phyloP scores from a whole-genome alignment of 1,140 invertebrate species.

The Neoseiulus cucumeris region DNA sequence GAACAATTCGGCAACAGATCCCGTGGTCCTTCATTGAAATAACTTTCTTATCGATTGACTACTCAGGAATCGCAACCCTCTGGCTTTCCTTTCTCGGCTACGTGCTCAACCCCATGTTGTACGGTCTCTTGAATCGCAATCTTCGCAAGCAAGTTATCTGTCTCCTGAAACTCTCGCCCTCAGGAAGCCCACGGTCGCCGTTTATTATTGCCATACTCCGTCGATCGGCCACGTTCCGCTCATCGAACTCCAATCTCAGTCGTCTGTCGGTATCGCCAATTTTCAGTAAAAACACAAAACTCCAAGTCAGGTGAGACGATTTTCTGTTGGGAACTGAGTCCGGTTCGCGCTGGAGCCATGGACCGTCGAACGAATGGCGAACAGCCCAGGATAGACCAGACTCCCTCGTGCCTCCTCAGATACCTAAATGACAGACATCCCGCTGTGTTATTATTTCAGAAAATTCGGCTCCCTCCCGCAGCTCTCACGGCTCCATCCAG shows the following conservation, averaged over 20 bases:
- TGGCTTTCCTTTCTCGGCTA: conserved; percentile 3
- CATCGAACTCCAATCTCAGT: neutral
- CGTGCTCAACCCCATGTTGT: conserved; percentile 3
- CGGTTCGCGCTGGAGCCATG: too few species aligned
- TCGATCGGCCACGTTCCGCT: conserved; percentile 4
- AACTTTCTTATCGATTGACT: neutral
- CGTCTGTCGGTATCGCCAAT: conserved; percentile 2
- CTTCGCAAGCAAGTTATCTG: conserved; percentile 3
- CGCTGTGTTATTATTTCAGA: neutral
- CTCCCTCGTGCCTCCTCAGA: too few species aligned
- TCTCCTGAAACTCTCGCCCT: neutral
- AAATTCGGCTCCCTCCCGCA: neutral
- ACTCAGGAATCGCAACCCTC: neutral
- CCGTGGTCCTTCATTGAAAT: neutral
- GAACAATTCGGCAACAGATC: too few species aligned
- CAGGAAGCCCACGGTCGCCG: neutral
- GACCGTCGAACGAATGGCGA: too few species aligned
- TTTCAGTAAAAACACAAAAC: neutral
- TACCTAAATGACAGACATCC: too few species aligned
- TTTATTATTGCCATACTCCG: neutral
- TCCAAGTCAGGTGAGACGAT: neutral
- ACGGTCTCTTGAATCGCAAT: conserved; percentile 8
- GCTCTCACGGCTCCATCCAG: neutral
- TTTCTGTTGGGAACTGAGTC: too few species aligned
- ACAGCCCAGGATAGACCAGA: too few species aligned